Conservation (phyloP, 2,888 invertebrate genomes). For the Lamellibrachia columna region DNA sequence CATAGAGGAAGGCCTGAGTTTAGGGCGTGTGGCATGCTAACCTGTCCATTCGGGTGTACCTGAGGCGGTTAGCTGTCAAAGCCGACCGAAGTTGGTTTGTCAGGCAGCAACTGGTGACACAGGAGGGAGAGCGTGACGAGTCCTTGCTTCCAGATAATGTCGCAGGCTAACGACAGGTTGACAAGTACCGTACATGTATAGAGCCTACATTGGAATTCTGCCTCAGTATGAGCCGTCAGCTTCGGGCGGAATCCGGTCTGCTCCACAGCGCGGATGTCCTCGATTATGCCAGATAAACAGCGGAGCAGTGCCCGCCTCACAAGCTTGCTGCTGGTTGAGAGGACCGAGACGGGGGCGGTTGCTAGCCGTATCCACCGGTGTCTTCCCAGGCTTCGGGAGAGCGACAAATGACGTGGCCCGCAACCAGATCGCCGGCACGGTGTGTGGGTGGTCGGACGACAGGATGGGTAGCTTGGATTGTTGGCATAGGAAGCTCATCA, state of each 20-base stretch:
- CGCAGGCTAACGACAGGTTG: too few relatives aligned
- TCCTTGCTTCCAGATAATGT: not conserved
- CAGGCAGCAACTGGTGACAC: not conserved
- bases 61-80: not conserved
- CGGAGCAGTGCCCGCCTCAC: too few relatives aligned
- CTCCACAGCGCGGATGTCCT: too few relatives aligned
- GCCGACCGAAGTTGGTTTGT: not conserved
- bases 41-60: not conserved
- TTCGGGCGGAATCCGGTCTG: too few relatives aligned
- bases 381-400: not conserved
- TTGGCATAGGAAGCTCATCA: too few relatives aligned
- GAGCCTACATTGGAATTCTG: not conserved
- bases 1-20: not conserved
- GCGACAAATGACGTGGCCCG: not conserved
- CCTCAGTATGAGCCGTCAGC: not conserved
- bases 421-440: not conserved
- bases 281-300: too few relatives aligned
- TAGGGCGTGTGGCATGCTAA: not conserved
- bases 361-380: not conserved
- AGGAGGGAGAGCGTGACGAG: not conserved
- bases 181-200: not conserved
- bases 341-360: too few relatives aligned
- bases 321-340: too few relatives aligned
- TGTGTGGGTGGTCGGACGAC: not conserved
- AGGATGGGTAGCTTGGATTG: too few relatives aligned